These are phyloP conservation scores for Willowsia nigromaculata DNA, from an alignment of 2,888 invertebrate genomes.

Conservation along the genomic window DNA sequence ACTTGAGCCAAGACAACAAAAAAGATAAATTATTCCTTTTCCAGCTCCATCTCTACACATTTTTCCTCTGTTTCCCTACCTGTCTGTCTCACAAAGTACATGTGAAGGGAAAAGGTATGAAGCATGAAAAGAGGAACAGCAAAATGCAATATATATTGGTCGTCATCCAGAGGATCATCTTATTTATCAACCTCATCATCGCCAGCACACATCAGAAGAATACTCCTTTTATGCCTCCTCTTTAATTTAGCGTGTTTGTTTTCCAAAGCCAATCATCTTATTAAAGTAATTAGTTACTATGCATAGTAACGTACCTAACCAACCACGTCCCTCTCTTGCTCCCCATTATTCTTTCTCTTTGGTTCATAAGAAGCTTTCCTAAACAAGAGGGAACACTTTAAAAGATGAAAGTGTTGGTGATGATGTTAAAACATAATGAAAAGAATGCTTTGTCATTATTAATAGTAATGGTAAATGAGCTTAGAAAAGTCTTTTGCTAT, in stretches of 20 bases:
- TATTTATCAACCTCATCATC: not conserved
- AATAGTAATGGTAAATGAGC: too few species aligned
- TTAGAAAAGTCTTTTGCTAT: too few species aligned
- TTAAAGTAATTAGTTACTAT: slow-evolving; percentile 56
- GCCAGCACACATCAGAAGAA: too few species aligned
- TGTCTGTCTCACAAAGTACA: too few species aligned
- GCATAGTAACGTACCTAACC: slow-evolving; percentile 13
- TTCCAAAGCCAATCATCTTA: slow-evolving; percentile 58
- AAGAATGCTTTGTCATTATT: not conserved
- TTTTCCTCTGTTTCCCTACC: not conserved
- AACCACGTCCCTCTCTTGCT: not conserved
- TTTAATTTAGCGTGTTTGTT: slow-evolving; percentile 38
- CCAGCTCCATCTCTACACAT: not conserved
- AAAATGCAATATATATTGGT: not conserved
- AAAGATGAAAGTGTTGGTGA: not conserved
- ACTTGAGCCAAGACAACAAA: not conserved
- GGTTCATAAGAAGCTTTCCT: not conserved
- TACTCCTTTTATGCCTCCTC: not conserved
- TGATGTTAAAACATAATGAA: slow-evolving; percentile 60
- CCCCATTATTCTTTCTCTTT: not conserved
- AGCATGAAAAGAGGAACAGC: too few species aligned
- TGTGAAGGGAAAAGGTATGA: not conserved
- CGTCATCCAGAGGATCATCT: not conserved
- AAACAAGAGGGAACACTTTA: too few species aligned
- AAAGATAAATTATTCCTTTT: slow-evolving; percentile 32